These are phyloP conservation scores for Atrina japonica DNA, from an alignment of 2,888 invertebrate species.

Conservation along the genomic window DNA sequence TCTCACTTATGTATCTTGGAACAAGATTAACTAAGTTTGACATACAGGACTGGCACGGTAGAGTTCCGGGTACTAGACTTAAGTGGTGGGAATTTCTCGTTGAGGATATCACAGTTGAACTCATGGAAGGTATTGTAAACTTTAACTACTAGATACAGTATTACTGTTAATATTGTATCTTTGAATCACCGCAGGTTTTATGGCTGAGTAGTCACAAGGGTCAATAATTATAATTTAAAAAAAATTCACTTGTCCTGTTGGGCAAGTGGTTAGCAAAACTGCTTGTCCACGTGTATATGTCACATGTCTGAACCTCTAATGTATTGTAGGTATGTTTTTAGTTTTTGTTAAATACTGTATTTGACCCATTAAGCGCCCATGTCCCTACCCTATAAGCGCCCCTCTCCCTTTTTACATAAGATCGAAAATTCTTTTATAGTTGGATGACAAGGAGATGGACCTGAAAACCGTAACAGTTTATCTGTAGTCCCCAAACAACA, in stretches of 20 bases:
- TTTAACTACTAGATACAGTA: background rate
- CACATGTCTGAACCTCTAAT: background rate
- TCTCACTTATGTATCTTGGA: constrained; percentile 97
- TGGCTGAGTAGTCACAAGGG: background rate
- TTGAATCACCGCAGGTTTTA: background rate
- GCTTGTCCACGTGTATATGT: too few relatives aligned
- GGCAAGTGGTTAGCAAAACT: too few relatives aligned
- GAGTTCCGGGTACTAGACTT: constrained; percentile 85
- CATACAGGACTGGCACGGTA: constrained; percentile 93
- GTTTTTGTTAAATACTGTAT: too few relatives aligned
- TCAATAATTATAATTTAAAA: background rate
- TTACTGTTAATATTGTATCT: background rate
- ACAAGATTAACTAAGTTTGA: constrained; percentile 97
- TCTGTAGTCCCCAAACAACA: too few relatives aligned
- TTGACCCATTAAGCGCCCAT: too few relatives aligned
- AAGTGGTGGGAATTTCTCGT: constrained; percentile 99
- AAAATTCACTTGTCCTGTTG: too few relatives aligned
- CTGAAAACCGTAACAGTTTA: too few relatives aligned
- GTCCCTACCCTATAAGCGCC: too few relatives aligned
- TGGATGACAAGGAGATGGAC: too few relatives aligned
- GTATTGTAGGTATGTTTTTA: background rate
- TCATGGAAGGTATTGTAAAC: constrained; percentile 93
- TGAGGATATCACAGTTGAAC: constrained; percentile 95
- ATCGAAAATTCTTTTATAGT: too few relatives aligned
- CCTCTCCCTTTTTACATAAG: too few relatives aligned